phyloP scores from a whole-genome alignment of 2,797 vertebrate species.

The Helarctos malayanus region DNA sequence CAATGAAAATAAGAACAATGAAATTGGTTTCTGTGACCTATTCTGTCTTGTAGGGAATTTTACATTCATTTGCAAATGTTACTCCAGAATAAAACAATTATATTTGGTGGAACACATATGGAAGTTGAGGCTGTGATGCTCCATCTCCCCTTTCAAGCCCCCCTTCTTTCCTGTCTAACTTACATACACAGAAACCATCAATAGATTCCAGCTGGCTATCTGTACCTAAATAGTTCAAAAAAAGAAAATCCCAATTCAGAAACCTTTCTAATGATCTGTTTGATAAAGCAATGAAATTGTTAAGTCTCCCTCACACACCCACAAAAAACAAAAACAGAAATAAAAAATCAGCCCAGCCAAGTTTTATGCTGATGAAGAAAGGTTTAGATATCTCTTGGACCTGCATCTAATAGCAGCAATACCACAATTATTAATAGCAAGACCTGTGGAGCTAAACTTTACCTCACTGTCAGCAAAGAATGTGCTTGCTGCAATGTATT shows the following conservation, averaged over 20 bases:
- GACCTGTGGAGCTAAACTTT: conserved; percentile 70
- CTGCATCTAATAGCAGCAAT: conserved; percentile 65
- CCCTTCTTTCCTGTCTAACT: neutral
- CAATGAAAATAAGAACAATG: conserved; percentile 88
- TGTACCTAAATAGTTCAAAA: conserved; percentile 62
- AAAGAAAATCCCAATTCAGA: conserved; percentile 83
- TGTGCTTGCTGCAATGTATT: conserved; percentile 73
- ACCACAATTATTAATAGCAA: conserved; percentile 65
- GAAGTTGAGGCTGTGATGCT: conserved; percentile 70
- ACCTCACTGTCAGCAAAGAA: conserved; percentile 80
- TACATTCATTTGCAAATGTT: conserved; percentile 86
- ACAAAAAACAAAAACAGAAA: conserved; percentile 84
- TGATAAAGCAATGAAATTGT: conserved; percentile 86
- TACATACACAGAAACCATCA: conserved; percentile 62
- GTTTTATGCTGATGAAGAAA: conserved; percentile 80
- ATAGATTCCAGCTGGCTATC: conserved; percentile 89
- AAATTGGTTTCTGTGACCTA: conserved; percentile 86
- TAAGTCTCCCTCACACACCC: conserved; percentile 54
- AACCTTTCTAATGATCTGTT: conserved; percentile 83
- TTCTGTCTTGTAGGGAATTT: conserved; percentile 81
- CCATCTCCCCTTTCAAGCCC: neutral
- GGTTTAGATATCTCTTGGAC: conserved; percentile 70
- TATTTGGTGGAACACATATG: conserved; percentile 73
- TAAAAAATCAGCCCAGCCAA: conserved; percentile 75
- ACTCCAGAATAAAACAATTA: conserved; percentile 90